These are phyloP conservation scores for Hepsetus odoe DNA, from an alignment of 2,113 vertebrate genomes.

Conservation along the genomic window DNA sequence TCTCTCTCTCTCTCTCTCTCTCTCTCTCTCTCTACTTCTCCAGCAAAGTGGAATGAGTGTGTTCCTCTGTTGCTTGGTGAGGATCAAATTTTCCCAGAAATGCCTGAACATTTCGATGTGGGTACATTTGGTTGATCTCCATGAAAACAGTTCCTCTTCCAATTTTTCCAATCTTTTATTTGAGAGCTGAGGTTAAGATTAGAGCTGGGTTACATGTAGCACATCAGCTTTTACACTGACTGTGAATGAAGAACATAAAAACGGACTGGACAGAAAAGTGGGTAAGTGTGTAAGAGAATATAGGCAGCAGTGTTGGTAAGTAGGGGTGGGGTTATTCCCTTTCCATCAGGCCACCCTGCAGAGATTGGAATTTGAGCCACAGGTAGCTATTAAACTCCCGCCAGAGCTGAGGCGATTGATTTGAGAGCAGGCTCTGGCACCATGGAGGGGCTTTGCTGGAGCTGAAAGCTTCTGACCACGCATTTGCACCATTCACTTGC, in stretches of 20 bases:
- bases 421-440: conserved; percentile 25
- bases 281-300: not conserved
- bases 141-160: too few species aligned
- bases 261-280: not conserved
- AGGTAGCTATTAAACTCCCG: conserved; percentile 48
- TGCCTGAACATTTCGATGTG: too few species aligned
- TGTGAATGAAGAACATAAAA: not conserved
- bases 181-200: not conserved
- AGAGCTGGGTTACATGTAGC: not conserved
- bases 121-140: too few species aligned
- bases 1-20: not conserved
- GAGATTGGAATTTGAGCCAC: conserved; percentile 45
- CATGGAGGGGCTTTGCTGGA: conserved; percentile 2
- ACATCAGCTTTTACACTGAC: not conserved
- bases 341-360: conserved; percentile 25
- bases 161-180: too few species aligned
- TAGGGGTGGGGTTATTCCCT: not conserved
- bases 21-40: not conserved
- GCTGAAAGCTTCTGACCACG: not conserved
- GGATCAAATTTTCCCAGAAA: too few species aligned
- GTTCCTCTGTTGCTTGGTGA: too few species aligned
- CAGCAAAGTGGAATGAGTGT: too few species aligned
- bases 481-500: conserved; percentile 16
- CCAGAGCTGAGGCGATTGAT: conserved; percentile 35
- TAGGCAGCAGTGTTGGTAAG: not conserved